A percentile compares a stretch with the other conserved stretches of the same genome.
phyloP scores from a whole-genome alignment of 2,113 vertebrate genomes.

The Clarias macrocephalus region DNA sequence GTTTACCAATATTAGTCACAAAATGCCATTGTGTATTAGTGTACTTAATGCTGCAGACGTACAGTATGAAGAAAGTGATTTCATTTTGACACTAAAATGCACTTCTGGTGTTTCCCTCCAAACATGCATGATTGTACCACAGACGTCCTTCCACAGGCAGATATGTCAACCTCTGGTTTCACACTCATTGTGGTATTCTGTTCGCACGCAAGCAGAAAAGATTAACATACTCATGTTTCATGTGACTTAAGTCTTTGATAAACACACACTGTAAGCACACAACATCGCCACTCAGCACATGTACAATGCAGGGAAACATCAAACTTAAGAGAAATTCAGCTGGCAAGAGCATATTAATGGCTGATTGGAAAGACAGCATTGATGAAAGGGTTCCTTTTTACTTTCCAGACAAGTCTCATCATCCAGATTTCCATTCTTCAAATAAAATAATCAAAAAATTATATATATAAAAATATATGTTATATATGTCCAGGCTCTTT shows the following conservation, averaged over 20 bases:
- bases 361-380: background rate
- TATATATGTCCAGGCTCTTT: background rate
- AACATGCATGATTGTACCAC: background rate
- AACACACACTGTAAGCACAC: background rate
- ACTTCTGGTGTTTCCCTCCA: background rate
- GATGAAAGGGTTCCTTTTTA: background rate
- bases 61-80: background rate
- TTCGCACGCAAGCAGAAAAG: background rate
- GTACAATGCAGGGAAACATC: background rate
- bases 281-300: background rate
- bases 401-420: background rate
- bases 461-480: background rate
- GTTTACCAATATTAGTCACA: background rate
- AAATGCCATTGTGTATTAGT: background rate
- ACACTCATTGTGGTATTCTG: background rate
- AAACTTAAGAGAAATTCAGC: background rate
- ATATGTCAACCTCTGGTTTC: background rate
- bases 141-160: background rate
- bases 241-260: background rate
- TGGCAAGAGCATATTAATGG: background rate
- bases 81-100: background rate
- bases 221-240: constrained; percentile 1
- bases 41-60: background rate
- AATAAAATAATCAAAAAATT: background rate
- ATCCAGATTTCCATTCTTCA: background rate